Base-by-base conservation (phyloP, 2,888 invertebrate genomes). In the Pseudococcus viburni region DNA sequence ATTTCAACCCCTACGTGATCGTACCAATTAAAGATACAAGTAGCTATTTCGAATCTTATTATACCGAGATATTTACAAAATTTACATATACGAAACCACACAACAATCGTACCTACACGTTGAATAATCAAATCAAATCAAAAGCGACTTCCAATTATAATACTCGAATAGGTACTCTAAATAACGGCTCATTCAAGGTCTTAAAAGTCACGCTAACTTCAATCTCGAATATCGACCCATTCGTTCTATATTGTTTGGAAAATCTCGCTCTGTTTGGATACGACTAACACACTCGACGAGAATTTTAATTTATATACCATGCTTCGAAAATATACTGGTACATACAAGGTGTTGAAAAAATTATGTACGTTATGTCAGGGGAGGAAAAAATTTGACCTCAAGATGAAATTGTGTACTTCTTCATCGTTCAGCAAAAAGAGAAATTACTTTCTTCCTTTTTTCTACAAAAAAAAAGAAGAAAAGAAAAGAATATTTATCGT, bases 161-260 rank as follows among this genome's bases (percentile, higher is more conserved):
- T 73, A 26, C 68, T 1, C 15, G 11, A 73, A 11, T n/a, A 26
- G 33, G 33, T 73, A 73, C 59, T 59, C 59, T 59, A 59, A 59
- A 59, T 59, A 59, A 59, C n/a, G 19, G 68, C 15, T 73, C 68
- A 73, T 73, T 73, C 68, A 15, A 73, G 68, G 68, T 73, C 68
- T 73, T 12, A 73, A 73, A 26, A 26, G 68, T 73, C 68, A 73
- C 68, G 68, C 68, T 5, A 73, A 73, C 68, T 73, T 73, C 26
- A 26, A 73, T 33, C 68, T 73, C 33, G 15, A 26, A 73, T 73
- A 73, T 73, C 68, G 68, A 73, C 12, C 68, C 26, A 33, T 73
- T 73, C 12, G 33, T 73, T 73, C n/a, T 33, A 12, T 4, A 6
- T 33, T 73, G 68, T 33, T 12, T 73, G 68, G 12, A 73, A 73